Evolutionary conservation across 2,113 vertebrate genomes (phyloP).

Genomic region (Anoplopoma fimbria): DNA sequence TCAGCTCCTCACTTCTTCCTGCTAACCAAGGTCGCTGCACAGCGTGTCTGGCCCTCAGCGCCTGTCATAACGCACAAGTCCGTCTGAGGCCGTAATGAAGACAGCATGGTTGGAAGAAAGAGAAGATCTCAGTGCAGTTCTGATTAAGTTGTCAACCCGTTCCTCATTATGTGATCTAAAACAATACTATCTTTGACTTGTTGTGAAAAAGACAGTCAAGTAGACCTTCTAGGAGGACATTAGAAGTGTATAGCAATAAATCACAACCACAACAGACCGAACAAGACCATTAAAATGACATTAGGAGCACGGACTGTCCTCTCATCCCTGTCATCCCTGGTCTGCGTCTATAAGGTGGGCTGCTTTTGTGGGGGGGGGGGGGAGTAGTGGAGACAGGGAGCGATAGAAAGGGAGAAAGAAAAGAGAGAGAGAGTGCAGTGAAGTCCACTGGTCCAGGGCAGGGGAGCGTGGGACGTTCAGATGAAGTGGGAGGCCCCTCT

Average conservation of each 20-base stretch:
- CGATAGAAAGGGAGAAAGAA: background rate
- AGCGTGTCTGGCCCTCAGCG: constrained; percentile 14
- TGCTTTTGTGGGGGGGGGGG: constrained; percentile 36
- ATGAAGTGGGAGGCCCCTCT: constrained; percentile 75
- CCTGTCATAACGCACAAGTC: constrained; percentile 23
- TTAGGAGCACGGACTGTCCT: constrained; percentile 64
- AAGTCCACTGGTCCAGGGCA: constrained; percentile 65
- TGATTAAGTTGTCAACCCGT: constrained; percentile 27
- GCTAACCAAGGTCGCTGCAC: constrained; percentile 30
- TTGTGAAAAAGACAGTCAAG: constrained; percentile 32
- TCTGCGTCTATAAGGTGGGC: constrained; percentile 46
- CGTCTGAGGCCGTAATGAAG: constrained; percentile 38
- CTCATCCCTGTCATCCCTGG: constrained; percentile 62
- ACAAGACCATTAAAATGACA: constrained; percentile 79
- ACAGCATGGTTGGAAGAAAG: constrained; percentile 14
- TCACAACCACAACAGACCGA: constrained; percentile 61
- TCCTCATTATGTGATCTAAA: constrained; percentile 26
- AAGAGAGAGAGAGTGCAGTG: constrained; percentile 22
- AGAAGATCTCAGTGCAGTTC: constrained; percentile 9
- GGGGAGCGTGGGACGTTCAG: constrained; percentile 69
- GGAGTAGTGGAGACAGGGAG: constrained; percentile 17
- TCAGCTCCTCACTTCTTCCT: constrained; percentile 4
- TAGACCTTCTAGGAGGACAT: constrained; percentile 57
- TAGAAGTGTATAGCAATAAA: constrained; percentile 67
- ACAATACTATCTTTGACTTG: constrained; percentile 40